A percentile compares a stretch with the other conserved stretches of the same genome.
These are phyloP conservation scores for Parnassius mnemosyne DNA, from an alignment of 2,888 invertebrate genomes.

Conservation along the genomic window DNA sequence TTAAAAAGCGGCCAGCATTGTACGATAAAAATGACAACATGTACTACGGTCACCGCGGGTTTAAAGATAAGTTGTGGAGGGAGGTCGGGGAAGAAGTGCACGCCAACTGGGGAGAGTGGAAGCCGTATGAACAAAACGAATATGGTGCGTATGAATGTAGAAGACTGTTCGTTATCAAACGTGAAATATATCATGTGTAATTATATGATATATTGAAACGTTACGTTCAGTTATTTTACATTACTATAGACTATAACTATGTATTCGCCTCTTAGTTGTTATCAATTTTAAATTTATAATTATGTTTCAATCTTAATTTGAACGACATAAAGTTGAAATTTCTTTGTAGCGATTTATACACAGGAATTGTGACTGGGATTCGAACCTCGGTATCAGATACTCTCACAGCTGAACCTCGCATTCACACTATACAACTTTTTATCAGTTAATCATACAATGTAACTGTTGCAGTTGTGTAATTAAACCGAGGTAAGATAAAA, in stretches of 20 bases:
- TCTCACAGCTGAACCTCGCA: too few relatives aligned
- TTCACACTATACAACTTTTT: neutral
- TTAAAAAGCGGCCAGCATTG: constrained; percentile 47
- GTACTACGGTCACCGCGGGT: constrained; percentile 45
- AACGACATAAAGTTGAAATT: too few relatives aligned
- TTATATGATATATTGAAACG: too few relatives aligned
- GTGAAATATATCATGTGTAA: too few relatives aligned
- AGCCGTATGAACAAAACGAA: neutral
- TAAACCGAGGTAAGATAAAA: neutral
- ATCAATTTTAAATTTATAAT: too few relatives aligned
- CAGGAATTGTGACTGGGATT: too few relatives aligned
- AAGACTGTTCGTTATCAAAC: neutral
- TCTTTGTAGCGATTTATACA: too few relatives aligned
- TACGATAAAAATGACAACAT: constrained; percentile 47
- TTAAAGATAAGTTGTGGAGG: constrained; percentile 49
- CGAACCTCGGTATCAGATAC: too few relatives aligned
- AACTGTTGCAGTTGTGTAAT: neutral
- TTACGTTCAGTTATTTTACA: too few relatives aligned
- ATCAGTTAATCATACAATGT: neutral
- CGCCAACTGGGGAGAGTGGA: neutral
- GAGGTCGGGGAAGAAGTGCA: constrained; percentile 46
- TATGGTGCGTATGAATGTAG: neutral
- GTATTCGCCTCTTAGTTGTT: too few relatives aligned
- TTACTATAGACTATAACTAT: too few relatives aligned
- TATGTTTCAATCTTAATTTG: too few relatives aligned